Conservation (phyloP, 1,140 invertebrate species). For the Dinoponera quadriceps region DNA sequence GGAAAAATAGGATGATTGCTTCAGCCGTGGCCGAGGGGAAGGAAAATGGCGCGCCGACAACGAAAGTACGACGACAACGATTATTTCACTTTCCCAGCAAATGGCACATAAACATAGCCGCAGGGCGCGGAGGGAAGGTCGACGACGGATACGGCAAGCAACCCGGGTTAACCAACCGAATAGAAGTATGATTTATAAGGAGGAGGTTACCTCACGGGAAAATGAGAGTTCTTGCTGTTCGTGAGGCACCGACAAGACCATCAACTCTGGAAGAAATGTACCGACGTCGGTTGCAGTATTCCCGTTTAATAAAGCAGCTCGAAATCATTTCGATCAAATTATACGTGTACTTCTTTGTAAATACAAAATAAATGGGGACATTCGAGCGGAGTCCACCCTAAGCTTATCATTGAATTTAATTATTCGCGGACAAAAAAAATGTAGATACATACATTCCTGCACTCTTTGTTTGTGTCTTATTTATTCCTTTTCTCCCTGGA, state of each 20-base stretch:
- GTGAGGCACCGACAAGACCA: constrained; percentile 8
- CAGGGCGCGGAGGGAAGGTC: constrained; percentile 40
- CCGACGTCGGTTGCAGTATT: background rate
- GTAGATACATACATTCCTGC: no score
- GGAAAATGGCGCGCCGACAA: constrained; percentile 48
- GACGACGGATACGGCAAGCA: constrained; percentile 53
- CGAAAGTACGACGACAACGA: constrained; percentile 59
- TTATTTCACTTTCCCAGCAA: constrained; percentile 75
- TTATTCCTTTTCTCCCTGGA: no score
- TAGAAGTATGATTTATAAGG: constrained; percentile 77
- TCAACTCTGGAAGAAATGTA: constrained; percentile 27
- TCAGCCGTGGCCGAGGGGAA: constrained; percentile 17
- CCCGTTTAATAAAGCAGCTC: constrained; percentile 15
- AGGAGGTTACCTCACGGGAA: constrained; percentile 47
- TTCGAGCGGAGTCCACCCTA: no score
- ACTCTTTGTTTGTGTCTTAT: no score
- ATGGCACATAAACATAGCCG: constrained; percentile 73
- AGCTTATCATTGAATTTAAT: no score
- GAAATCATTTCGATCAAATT: constrained; percentile 13
- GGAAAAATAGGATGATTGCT: constrained; percentile 56
- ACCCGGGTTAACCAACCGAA: constrained; percentile 74
- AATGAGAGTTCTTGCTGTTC: constrained; percentile 60
- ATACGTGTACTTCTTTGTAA: background rate
- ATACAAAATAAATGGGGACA: background rate
- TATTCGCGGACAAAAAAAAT: no score